These are phyloP conservation scores for Notolabrus celidotus DNA, from an alignment of 2,797 vertebrate genomes.

Conservation along the genomic window DNA sequence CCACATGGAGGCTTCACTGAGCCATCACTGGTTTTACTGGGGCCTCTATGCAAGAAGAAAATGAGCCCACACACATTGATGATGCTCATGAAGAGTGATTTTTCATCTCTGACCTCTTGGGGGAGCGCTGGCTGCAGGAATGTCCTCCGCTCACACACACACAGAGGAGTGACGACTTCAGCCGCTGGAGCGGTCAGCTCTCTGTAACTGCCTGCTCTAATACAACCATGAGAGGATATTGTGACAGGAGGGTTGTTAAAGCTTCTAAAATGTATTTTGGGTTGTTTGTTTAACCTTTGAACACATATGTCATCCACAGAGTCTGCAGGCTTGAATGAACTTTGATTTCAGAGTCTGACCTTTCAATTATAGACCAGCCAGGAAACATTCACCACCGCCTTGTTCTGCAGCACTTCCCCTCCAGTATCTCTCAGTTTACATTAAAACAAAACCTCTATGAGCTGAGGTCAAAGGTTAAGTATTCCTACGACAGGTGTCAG, in stretches of 20 bases:
- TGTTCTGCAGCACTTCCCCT: conserved; percentile 3
- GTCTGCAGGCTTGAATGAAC: conserved; percentile 29
- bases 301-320: not conserved
- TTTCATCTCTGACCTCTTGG: conserved; percentile 47
- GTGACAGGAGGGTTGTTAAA: not conserved
- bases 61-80: not conserved
- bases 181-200: conserved; percentile 9
- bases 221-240: conserved; percentile 12
- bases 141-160: not conserved
- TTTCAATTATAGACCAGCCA: conserved; percentile 40
- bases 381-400: conserved; percentile 1
- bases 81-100: conserved; percentile 1
- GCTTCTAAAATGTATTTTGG: not conserved
- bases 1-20: conserved; percentile 62
- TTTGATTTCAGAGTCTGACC: conserved; percentile 51
- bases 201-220: not conserved
- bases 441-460: not conserved
- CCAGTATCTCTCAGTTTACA: not conserved
- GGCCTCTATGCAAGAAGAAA: not conserved
- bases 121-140: conserved; percentile 46
- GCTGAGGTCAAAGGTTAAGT: not conserved
- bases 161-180: not conserved
- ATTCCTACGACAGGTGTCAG: conserved; percentile 30
- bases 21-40: conserved; percentile 7
- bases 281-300: conserved; percentile 11